These are phyloP conservation scores for Seladonia tumulorum DNA, from an alignment of 2,888 invertebrate genomes.

Conservation along the genomic window DNA sequence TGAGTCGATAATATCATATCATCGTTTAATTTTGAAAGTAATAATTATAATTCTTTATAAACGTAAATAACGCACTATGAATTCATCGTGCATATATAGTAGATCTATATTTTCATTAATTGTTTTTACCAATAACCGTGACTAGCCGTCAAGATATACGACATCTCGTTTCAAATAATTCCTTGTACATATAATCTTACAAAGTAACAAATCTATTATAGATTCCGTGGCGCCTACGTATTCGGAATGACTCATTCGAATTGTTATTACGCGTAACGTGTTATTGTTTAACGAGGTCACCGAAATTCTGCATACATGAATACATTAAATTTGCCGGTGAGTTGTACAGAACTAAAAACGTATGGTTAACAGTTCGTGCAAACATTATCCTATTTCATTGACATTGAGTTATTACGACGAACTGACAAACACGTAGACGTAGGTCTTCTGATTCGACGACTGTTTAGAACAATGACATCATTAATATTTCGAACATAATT, in stretches of 20 bases:
- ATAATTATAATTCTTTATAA: not conserved
- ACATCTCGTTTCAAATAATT: not conserved
- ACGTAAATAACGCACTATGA: not conserved
- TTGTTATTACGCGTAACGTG: slow-evolving; percentile 30
- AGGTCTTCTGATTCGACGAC: not conserved
- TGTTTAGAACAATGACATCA: slow-evolving; percentile 42
- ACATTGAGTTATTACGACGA: slow-evolving; percentile 6
- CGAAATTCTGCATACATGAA: slow-evolving; percentile 7
- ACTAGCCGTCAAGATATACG: slow-evolving; percentile 2
- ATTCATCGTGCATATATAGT: not conserved
- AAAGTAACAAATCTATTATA: slow-evolving; percentile 21
- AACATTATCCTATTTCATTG: slow-evolving; percentile 2
- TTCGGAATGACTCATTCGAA: slow-evolving; percentile 41
- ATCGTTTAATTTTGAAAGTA: not conserved
- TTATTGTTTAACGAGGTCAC: slow-evolving; percentile 38
- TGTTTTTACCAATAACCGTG: not conserved
- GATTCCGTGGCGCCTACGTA: slow-evolving; percentile 27
- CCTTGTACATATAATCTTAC: not conserved
- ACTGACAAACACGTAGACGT: not conserved
- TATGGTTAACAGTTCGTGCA: not conserved
- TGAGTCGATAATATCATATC: not conserved
- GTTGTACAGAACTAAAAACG: not conserved
- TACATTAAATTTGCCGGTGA: slow-evolving; percentile 27
- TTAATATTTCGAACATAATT: slow-evolving; percentile 10
- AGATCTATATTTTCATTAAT: not conserved